Base-by-base conservation (phyloP, 2,797 vertebrate genomes). In the Aplochiton taeniatus region DNA sequence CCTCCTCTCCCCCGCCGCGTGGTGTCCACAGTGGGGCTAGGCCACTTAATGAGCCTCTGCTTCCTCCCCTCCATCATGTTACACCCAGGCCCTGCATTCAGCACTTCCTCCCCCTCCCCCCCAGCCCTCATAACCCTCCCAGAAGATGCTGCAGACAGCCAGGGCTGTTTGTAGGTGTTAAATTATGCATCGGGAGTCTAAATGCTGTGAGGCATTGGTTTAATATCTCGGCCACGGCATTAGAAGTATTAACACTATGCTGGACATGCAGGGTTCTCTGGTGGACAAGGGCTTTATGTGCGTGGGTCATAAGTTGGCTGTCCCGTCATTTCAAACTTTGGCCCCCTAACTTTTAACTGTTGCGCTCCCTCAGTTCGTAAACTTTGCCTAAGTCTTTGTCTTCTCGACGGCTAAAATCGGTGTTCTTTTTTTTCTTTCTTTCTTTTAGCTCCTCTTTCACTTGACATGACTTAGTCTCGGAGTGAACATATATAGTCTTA, bases 121-220 rank as follows among this genome's bases (percentile, higher is more conserved):
- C 44, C 61, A 31, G 31, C 20, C 63, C 55, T 12, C 10, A 53
- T 67, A 45, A 60, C 48, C 70, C 84, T 89, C 90, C 88, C 88
- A 78, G 78, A 89, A 90, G 89, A 90, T 86, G 82, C 83, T 76
- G 46, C 58, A 82, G 84, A 84, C 79, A 75, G 85, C 81, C 86
- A 82, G 66, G 81, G 85, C 83, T 89, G 87, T 90, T 61, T 88
- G 87, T 86, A 85, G 82, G 80, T 91, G 86, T 88, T 92, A 90
- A 92, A 91, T 91, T 90, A 92, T 92, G 89, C 87, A 92, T 91
- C 85, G 87, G 85, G 83, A 81, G 84, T 90, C 84, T 90, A 89
- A 91, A 91, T 85, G 86, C 80, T 89, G 83, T 92, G 89, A 92
- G 86, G 87, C 91, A 92, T 91, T 84, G 90, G 88, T 90, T 90